These are phyloP conservation scores for Drosophila guanche DNA, from an alignment of 1,140 invertebrate species.

Conservation along the genomic window DNA sequence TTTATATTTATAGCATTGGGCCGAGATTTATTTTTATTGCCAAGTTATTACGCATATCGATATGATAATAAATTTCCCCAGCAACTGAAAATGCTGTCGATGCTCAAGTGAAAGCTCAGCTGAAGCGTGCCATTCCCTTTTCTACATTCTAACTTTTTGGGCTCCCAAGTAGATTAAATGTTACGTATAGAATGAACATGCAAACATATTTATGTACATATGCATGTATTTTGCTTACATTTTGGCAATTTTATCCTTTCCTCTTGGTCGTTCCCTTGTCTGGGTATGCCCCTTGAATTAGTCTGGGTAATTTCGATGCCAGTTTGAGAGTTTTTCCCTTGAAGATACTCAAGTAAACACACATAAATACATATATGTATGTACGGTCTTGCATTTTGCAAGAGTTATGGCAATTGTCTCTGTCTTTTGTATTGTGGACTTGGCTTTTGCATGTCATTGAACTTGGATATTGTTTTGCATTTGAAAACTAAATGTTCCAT, in stretches of 20 bases:
- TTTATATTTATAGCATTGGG: conserved; percentile 79
- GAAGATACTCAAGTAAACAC: conserved; percentile 11
- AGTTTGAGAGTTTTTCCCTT: conserved; percentile 55
- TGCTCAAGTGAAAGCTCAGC: conserved; percentile 48
- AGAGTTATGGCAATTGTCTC: conserved; percentile 59
- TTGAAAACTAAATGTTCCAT: conserved; percentile 9
- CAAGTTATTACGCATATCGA: conserved; percentile 82
- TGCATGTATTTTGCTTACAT: conserved; percentile 59
- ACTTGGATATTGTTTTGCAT: conserved; percentile 37
- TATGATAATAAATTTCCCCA: conserved; percentile 79
- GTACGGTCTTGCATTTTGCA: conserved; percentile 37
- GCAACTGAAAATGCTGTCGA: conserved; percentile 44
- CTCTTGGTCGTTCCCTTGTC: conserved; percentile 43
- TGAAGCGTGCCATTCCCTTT: conserved; percentile 41
- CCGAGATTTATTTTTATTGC: conserved; percentile 82
- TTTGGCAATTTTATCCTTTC: conserved; percentile 54
- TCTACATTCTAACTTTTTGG: conserved; percentile 16
- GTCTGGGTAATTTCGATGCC: conserved; percentile 72
- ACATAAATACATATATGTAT: conserved; percentile 6
- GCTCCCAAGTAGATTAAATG: conserved; percentile 70
- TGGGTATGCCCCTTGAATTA: conserved; percentile 43
- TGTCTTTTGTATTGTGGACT: conserved; percentile 1
- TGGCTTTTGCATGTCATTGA: conserved; percentile 59
- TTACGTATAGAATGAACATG: conserved; percentile 26
- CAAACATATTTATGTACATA: too few relatives aligned